Evolutionary conservation across 2,797 vertebrate genomes (phyloP), one percentile per base, ranked within the genome.

Genomic region (Paguma larvata): DNA sequence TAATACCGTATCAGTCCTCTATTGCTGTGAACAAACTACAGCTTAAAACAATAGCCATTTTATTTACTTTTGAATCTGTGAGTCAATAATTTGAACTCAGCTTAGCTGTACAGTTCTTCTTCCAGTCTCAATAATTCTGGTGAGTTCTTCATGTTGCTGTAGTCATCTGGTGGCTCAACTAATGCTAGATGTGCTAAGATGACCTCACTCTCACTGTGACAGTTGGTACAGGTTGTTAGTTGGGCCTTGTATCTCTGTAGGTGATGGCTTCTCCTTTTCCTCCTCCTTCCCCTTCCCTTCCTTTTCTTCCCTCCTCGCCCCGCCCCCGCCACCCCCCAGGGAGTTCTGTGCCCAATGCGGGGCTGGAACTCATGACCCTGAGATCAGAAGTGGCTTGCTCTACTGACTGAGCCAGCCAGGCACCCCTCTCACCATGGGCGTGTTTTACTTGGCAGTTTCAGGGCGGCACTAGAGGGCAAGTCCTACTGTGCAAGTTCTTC

Each of bases 21-120:
- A 8, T 91, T 95, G 72, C 48, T 96, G 19, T 78, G 67, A 96
- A 62, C 62, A 94, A 30, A 77, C 32, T 73, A 6, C 0, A 78
- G 12, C 38, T 96, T 98, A 72, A 95, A 96, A 94, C 75, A 95
- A 7, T n/a, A 80, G n/a, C 65, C 34, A 5, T 90, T 89, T 77
- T 78, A 90, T 89, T 79, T 78, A 62, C 56, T 89, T 93, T 51
- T 32, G 38, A 62, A 62, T 70, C 70, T 70, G 5, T 85, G 63
- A 53, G 51, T 94, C 78, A 85, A 0, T 38, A 90, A 19, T 87
- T n/a, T 94, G 87, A 51, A n/a, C n/a, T 84, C 9, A 59, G 23
- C n/a, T 84, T 6, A 65, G 27, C 46, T 65, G n/a, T 83, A 15
- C 25, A 21, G 41, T 65, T 73, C 18, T 86, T 72, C 18, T 87